Conservation (phyloP, 2,888 invertebrate genomes). For the Hartigia nigra region DNA sequence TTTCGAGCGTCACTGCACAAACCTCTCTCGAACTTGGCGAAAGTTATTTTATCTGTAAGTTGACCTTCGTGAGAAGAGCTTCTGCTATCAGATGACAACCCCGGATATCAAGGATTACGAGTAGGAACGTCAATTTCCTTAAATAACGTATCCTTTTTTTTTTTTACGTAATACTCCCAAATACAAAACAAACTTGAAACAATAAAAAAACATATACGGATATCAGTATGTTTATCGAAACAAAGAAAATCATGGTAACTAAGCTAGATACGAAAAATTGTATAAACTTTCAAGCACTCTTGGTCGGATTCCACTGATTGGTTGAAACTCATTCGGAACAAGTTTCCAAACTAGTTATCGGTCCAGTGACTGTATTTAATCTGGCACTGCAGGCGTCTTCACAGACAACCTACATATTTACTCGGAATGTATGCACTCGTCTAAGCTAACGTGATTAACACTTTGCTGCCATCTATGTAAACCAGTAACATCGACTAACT, state of each 20-base stretch:
- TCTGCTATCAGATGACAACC: neutral
- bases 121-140: neutral
- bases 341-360: neutral
- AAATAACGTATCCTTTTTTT: neutral
- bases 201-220: neutral
- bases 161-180: too few relatives aligned
- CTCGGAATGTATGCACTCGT: neutral
- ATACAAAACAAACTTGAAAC: too few relatives aligned
- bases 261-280: neutral
- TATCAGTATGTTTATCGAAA: neutral
- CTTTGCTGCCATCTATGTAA: neutral
- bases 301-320: neutral
- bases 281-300: neutral
- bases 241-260: neutral
- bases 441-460: neutral
- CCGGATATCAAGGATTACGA: neutral
- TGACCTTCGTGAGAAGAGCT: neutral
- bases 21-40: neutral
- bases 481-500: neutral
- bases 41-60: neutral
- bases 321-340: neutral
- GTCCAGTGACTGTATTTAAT: neutral
- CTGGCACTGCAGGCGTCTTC: neutral
- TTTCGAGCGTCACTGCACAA: constrained; percentile 1
- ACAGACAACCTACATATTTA: neutral